These are phyloP conservation scores for Acleris holmiana DNA, from an alignment of 2,888 invertebrate genomes.

Conservation along the genomic window DNA sequence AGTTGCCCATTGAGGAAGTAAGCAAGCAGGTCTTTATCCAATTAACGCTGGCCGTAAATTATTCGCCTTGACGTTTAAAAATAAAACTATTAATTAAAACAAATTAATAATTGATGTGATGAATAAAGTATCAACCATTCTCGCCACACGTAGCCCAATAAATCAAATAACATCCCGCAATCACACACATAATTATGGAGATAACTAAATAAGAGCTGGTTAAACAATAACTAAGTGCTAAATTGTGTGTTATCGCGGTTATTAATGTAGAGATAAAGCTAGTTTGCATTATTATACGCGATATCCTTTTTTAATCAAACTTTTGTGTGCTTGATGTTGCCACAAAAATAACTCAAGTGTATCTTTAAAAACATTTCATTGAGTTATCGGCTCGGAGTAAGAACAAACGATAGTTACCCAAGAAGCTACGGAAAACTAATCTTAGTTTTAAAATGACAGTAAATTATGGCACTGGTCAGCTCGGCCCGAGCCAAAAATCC, in stretches of 20 bases:
- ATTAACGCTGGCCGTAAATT: conserved; percentile 35
- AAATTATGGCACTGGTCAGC: conserved; percentile 77
- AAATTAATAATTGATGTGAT: conserved; percentile 38
- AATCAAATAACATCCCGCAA: conserved; percentile 39
- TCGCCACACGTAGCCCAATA: conserved; percentile 40
- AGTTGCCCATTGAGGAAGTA: conserved; percentile 20
- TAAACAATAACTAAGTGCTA: conserved; percentile 37
- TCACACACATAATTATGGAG: conserved; percentile 17
- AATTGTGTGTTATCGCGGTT: conserved; percentile 21
- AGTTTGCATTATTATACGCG: conserved; percentile 5
- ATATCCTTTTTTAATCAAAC: conserved; percentile 9
- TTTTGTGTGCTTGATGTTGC: not conserved
- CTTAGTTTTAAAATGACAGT: conserved; percentile 71
- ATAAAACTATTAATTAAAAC: conserved; percentile 39
- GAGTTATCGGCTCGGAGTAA: not conserved
- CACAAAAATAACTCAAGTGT: too few relatives aligned
- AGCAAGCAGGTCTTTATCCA: conserved; percentile 36
- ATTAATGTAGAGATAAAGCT: conserved; percentile 19
- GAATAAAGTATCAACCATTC: conserved; percentile 18
- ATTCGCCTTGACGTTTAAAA: conserved; percentile 39
- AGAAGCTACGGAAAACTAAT: conserved; percentile 64
- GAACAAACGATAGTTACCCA: not conserved
- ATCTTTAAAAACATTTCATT: too few relatives aligned
- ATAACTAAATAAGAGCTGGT: conserved; percentile 34
- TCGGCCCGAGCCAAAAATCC: conserved; percentile 66